phyloP scores from a whole-genome alignment of 2,113 vertebrate species.

The Sylvietta virens region DNA sequence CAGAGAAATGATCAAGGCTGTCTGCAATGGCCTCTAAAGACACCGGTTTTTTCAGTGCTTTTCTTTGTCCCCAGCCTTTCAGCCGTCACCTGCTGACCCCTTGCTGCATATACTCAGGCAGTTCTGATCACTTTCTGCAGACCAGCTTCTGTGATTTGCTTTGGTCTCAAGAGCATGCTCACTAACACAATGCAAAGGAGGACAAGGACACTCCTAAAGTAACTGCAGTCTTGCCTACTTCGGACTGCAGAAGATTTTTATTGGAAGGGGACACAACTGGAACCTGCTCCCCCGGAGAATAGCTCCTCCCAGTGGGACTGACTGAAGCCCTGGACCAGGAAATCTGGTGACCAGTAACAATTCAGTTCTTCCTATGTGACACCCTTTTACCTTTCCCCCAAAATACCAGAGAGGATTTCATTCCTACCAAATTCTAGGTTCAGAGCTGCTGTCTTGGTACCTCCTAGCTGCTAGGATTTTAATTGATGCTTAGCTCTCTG shows the following conservation, averaged over 20 bases:
- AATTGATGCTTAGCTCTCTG: background rate
- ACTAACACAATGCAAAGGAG: background rate
- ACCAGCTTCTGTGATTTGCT: background rate
- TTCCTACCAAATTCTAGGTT: background rate
- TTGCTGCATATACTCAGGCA: background rate
- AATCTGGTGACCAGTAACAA: background rate
- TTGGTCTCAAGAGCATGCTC: background rate
- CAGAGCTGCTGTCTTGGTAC: background rate
- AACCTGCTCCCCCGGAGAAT: background rate
- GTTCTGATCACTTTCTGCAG: background rate
- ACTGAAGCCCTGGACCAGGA: background rate
- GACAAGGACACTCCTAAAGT: constrained; percentile 3
- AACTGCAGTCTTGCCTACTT: background rate
- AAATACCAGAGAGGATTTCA: background rate
- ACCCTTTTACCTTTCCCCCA: background rate
- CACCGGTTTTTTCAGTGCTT: background rate
- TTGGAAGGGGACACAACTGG: background rate
- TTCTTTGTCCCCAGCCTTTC: background rate
- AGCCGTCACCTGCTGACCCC: background rate
- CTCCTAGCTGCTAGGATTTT: background rate
- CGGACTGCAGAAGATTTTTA: background rate
- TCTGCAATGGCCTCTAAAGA: background rate
- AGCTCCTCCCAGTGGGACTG: background rate
- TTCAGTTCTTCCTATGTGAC: background rate
- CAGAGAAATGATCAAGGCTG: background rate